Evolutionary conservation across 2,888 invertebrate genomes (phyloP).

Genomic region (Liposcelis brunnea): DNA sequence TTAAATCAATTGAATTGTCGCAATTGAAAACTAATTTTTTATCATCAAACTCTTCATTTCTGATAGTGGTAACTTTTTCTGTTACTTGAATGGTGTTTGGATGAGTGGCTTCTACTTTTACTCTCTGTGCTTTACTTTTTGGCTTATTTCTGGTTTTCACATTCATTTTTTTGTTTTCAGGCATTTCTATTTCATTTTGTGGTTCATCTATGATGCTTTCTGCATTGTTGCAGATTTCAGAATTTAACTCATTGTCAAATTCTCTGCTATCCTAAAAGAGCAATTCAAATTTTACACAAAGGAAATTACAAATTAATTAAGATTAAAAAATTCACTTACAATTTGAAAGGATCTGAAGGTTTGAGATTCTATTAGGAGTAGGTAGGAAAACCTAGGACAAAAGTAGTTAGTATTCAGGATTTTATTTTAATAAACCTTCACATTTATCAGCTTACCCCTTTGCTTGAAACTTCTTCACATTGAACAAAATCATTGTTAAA

Average conservation of each 20-base stretch:
- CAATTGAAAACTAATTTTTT: slow-evolving; percentile 1
- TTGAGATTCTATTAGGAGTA: too few relatives aligned
- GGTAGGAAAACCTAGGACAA: too few relatives aligned
- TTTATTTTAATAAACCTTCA: slow-evolving; percentile 2
- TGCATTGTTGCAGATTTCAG: background rate
- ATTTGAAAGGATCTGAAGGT: too few relatives aligned
- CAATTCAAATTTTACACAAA: background rate
- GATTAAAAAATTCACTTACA: too few relatives aligned
- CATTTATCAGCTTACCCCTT: slow-evolving; percentile 6
- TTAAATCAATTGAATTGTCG: background rate
- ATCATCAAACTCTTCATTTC: background rate
- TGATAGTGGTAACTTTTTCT: background rate
- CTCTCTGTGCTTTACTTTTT: background rate
- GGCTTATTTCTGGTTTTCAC: background rate
- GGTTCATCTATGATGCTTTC: background rate
- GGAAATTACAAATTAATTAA: too few relatives aligned
- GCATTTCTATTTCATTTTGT: background rate
- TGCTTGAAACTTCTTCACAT: slow-evolving; percentile 10
- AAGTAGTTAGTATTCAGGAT: too few relatives aligned
- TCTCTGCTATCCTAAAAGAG: too few relatives aligned
- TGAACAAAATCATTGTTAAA: slow-evolving; percentile 17
- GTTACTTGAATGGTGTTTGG: background rate
- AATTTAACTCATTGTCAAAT: too few relatives aligned
- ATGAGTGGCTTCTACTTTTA: background rate
- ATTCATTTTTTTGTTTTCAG: background rate